Conservation (phyloP, 2,888 invertebrate genomes). For the Macaria notata region DNA sequence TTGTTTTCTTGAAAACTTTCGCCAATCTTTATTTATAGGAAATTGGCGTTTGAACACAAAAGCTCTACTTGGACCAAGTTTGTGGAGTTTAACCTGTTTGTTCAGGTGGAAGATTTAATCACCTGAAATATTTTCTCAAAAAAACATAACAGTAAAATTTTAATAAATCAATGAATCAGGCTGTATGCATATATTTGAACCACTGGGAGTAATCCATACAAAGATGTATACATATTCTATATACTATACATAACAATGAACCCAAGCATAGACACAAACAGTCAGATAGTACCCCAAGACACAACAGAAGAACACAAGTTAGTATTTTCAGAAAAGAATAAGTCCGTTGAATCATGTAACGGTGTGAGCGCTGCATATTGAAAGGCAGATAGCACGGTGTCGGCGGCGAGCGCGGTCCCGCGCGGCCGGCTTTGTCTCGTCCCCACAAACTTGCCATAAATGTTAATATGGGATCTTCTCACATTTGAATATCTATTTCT, state of each 20-base stretch:
- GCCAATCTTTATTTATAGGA: conserved; percentile 62
- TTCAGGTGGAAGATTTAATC: conserved; percentile 55
- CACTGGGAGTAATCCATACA: too few species aligned
- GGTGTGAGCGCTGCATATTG: conserved; percentile 47
- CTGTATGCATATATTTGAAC: too few species aligned
- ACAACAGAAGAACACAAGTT: too few species aligned
- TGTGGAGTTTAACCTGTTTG: conserved; percentile 50
- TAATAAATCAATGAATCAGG: too few species aligned
- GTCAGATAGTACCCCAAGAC: too few species aligned
- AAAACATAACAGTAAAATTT: background rate
- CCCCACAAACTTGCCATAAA: conserved; percentile 82
- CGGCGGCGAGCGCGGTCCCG: conserved; percentile 39
- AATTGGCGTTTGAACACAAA: conserved; percentile 59
- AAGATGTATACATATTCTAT: too few species aligned
- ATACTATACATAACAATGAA: too few species aligned
- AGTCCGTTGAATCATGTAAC: conserved; percentile 14
- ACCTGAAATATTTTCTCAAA: conserved; percentile 2
- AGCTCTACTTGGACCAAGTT: conserved; percentile 37
- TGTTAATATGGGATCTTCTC: conserved; percentile 82
- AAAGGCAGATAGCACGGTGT: conserved; percentile 42
- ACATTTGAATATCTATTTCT: conserved; percentile 83
- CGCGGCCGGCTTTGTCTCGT: conserved; percentile 74
- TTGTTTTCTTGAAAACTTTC: conserved; percentile 79
- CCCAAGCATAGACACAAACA: too few species aligned
- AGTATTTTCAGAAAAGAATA: conserved; percentile 1